Percentiles rank a stretch among this genome's conserved stretches.
Conservation (phyloP, 2,113 vertebrate species). For the Labeo rohita region DNA sequence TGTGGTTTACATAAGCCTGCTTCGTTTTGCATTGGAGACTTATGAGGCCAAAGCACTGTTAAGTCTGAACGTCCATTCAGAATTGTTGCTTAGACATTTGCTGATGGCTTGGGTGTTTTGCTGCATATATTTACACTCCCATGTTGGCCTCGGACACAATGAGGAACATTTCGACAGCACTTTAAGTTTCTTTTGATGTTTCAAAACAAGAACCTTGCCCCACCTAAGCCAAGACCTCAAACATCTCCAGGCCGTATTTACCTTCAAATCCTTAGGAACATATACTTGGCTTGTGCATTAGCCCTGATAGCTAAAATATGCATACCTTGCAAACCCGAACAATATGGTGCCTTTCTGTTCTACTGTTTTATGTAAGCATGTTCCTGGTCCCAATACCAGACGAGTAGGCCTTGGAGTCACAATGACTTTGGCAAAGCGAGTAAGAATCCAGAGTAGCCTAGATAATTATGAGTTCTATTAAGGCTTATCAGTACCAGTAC, state of each 20-base stretch:
- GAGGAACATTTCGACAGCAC: constrained; percentile 3
- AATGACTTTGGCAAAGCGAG: constrained; percentile 3
- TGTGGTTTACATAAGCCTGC: constrained; percentile 52
- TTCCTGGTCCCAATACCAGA: not conserved
- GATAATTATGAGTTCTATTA: constrained; percentile 25
- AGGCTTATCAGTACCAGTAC: constrained; percentile 24
- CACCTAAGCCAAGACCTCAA: not conserved
- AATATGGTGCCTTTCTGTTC: constrained; percentile 3
- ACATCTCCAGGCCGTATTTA: not conserved
- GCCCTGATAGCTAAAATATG: constrained; percentile 24
- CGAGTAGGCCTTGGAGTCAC: not conserved
- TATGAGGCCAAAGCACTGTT: not conserved
- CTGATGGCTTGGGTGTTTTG: constrained; percentile 37
- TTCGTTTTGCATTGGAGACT: constrained; percentile 10
- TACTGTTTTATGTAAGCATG: constrained; percentile 28
- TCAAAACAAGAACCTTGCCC: not conserved
- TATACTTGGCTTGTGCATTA: constrained; percentile 21
- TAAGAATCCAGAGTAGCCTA: not conserved
- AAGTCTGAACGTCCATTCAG: constrained; percentile 26
- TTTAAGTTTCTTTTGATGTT: not conserved
- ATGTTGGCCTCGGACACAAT: constrained; percentile 7
- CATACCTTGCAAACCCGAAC: constrained; percentile 25
- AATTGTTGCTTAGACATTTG: constrained; percentile 30
- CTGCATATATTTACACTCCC: constrained; percentile 34
- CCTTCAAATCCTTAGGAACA: constrained; percentile 22